Conservation (phyloP, 2,888 invertebrate species). For the Drosophila macrospina region DNA sequence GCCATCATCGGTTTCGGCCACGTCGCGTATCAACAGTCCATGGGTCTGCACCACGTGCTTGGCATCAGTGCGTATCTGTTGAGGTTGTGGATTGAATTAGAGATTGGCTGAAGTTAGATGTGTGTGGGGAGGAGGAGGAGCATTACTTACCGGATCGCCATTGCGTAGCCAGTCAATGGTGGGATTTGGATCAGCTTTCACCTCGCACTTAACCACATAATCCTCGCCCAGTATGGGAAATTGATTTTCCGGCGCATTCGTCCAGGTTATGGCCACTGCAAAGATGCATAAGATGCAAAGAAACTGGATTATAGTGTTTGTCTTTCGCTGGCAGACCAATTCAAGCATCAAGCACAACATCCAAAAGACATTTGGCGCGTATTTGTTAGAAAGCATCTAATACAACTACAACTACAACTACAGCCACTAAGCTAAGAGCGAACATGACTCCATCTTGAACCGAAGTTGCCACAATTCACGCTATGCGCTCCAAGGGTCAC, state of each 20-base stretch:
- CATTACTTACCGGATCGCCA: conserved; percentile 88
- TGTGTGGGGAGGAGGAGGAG: no score
- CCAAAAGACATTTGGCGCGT: conserved; percentile 58
- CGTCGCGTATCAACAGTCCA: conserved; percentile 91
- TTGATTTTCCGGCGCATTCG: conserved; percentile 93
- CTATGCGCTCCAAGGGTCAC: conserved; percentile 48
- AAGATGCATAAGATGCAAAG: no score
- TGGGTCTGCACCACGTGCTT: conserved; percentile 91
- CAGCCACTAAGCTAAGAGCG: no score
- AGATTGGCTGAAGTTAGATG: no score
- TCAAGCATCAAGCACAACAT: conserved; percentile 52
- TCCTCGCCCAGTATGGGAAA: conserved; percentile 91
- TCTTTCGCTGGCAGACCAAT: no score
- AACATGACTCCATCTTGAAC: conserved; percentile 21
- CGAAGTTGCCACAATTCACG: conserved; percentile 34
- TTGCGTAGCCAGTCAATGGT: conserved; percentile 94
- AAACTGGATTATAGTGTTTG: no score
- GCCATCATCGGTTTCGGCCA: conserved; percentile 93
- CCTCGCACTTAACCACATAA: conserved; percentile 92
- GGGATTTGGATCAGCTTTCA: conserved; percentile 93
- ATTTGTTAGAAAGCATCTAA: conserved; percentile 44
- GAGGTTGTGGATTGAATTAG: neutral
- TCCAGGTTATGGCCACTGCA: conserved; percentile 93
- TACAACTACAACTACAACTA: neutral
- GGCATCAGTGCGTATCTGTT: conserved; percentile 88